A percentile compares a stretch with the other conserved stretches of the same genome.
Conservation (phyloP, 92 coral and sea anemone genomes). For the Epizoanthus stellaris region DNA sequence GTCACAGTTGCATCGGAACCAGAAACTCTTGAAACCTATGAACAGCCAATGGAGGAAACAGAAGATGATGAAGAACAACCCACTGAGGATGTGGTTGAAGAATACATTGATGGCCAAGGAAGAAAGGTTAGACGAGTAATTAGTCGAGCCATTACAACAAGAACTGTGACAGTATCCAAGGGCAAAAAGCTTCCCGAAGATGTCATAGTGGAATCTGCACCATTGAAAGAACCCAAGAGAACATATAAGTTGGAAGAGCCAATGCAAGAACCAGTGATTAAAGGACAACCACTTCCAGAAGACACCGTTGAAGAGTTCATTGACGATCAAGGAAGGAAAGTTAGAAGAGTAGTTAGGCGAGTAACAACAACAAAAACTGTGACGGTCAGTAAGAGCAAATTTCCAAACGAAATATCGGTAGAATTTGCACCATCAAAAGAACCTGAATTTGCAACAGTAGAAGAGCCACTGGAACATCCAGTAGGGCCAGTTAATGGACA, state of each 20-base stretch:
- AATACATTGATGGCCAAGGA: slow-evolving; percentile 48
- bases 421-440: not conserved
- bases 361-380: slow-evolving; percentile 38
- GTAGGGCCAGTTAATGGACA: not conserved
- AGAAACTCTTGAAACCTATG: too few species aligned
- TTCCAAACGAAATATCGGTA: too few species aligned
- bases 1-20: too few species aligned
- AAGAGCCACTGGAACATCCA: not conserved
- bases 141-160: slow-evolving; percentile 3
- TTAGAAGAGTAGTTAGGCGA: slow-evolving; percentile 54
- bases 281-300: slow-evolving; percentile 23
- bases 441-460: not conserved
- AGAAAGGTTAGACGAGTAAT: slow-evolving; percentile 35
- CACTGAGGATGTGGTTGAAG: slow-evolving; percentile 6
- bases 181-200: slow-evolving; percentile 1
- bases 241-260: not conserved
- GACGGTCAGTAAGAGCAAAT: too few species aligned
- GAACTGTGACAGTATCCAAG: slow-evolving; percentile 17
- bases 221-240: not conserved
- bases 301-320: slow-evolving; percentile 62
- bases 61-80: slow-evolving; percentile 21
- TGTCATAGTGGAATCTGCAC: not conserved
- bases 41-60: not conserved
- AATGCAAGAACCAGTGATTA: not conserved
- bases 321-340: slow-evolving; percentile 65